Evolutionary conservation across 2,888 invertebrate species (phyloP).

Genomic region (Stenolophus ochropezus): DNA sequence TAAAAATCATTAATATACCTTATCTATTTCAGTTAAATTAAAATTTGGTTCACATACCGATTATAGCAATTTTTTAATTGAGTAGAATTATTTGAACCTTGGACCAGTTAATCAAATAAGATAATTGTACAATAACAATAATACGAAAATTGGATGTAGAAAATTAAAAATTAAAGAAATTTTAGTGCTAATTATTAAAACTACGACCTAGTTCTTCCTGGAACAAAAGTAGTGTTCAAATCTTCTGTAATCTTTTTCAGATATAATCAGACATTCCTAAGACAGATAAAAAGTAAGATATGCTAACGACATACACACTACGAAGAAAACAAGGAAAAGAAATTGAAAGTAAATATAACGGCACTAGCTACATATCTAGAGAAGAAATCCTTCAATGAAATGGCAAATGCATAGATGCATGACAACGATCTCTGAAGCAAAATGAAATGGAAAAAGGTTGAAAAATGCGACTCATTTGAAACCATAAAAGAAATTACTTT

Average conservation of each 20-base stretch:
- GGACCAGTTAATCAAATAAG: constrained; percentile 46
- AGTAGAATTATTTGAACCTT: constrained; percentile 47
- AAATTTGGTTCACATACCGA: constrained; percentile 17
- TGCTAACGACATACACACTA: constrained; percentile 43
- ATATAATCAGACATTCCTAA: constrained; percentile 35
- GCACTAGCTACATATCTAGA: constrained; percentile 38
- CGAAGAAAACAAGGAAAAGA: constrained; percentile 28
- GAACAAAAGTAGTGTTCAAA: constrained; percentile 1
- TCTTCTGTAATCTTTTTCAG: constrained; percentile 14
- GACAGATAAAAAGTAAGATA: constrained; percentile 39
- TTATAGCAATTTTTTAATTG: constrained; percentile 37
- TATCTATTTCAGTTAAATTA: constrained; percentile 6
- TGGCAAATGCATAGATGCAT: constrained; percentile 24
- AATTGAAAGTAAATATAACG: constrained; percentile 22
- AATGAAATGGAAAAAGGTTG: constrained; percentile 30
- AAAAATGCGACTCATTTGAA: background rate
- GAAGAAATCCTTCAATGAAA: constrained; percentile 36
- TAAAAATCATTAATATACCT: constrained; percentile 20
- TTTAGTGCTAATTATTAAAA: constrained; percentile 22
- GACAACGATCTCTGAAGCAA: constrained; percentile 33
- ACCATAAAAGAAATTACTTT: background rate
- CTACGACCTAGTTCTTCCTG: background rate
- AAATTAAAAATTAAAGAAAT: background rate
- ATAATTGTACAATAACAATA: background rate
- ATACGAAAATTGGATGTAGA: constrained; percentile 32